Conservation (phyloP, 2,797 vertebrate genomes). For the Acipenser transmontanus region DNA sequence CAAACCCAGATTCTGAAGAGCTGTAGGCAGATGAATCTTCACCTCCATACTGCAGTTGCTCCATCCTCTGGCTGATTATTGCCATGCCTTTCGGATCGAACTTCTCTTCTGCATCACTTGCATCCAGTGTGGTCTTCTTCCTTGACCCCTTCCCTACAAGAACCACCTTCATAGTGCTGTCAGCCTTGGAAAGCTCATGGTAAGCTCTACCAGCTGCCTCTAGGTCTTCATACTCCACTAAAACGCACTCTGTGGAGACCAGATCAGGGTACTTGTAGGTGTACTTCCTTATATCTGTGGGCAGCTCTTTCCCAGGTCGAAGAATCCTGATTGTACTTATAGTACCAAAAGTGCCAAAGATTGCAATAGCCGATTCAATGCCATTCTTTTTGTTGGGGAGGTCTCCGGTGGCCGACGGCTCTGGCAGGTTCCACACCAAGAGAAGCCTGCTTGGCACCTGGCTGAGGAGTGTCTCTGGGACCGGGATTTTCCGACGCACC, state of each 20-base stretch:
- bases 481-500: constrained; percentile 28
- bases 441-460: constrained; percentile 32
- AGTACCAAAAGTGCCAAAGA: constrained; percentile 33
- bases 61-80: constrained; percentile 26
- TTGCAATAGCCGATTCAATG: constrained; percentile 28
- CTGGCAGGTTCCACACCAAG: constrained; percentile 34
- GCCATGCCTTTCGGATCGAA: constrained; percentile 16
- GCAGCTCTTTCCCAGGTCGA: constrained; percentile 33
- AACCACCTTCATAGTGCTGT: constrained; percentile 23
- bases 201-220: constrained; percentile 36
- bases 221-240: constrained; percentile 37
- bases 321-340: constrained; percentile 31
- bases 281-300: constrained; percentile 33
- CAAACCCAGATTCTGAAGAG: constrained; percentile 34
- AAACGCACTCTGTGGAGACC: constrained; percentile 28
- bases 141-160: constrained; percentile 29
- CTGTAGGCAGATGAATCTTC: constrained; percentile 31
- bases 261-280: constrained; percentile 33
- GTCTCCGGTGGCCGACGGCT: not conserved
- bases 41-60: constrained; percentile 25
- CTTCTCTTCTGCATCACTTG: constrained; percentile 19
- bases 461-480: constrained; percentile 32
- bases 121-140: constrained; percentile 22
- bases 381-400: constrained; percentile 13
- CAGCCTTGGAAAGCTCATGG: constrained; percentile 25